A percentile compares a stretch with the other conserved stretches of the same genome.
phyloP scores from a whole-genome alignment of 2,113 vertebrate species.

The Malurus melanocephalus region DNA sequence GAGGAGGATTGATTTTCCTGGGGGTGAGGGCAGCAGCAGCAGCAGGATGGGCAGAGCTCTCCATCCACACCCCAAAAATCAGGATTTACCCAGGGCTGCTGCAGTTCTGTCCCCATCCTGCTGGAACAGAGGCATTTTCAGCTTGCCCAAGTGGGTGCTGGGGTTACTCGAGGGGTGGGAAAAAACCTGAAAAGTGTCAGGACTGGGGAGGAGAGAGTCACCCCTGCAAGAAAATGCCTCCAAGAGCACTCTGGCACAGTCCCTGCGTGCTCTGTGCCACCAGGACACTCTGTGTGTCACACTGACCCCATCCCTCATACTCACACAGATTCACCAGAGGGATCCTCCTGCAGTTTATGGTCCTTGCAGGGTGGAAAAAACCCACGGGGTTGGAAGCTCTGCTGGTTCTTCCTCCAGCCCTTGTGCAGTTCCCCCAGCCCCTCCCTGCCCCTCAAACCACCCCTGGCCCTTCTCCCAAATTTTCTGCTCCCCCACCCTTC shows the following conservation, averaged over 20 bases:
- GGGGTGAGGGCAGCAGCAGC: not conserved
- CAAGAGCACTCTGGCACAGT: no score
- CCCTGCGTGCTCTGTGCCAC: not conserved
- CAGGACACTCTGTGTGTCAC: not conserved
- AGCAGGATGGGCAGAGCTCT: not conserved
- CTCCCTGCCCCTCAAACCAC: not conserved
- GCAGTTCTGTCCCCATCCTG: not conserved
- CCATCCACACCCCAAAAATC: not conserved
- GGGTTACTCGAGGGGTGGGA: not conserved
- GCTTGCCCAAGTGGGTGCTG: accelerated
- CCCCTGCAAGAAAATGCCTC: not conserved
- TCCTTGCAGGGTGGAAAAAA: not conserved
- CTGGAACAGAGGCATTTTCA: not conserved
- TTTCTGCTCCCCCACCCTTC: not conserved
- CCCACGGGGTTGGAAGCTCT: not conserved
- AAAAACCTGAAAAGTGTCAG: not conserved
- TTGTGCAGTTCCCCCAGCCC: not conserved
- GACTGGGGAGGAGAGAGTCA: not conserved
- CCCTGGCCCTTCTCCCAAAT: not conserved
- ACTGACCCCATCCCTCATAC: not conserved
- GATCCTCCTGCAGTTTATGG: not conserved
- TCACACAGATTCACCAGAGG: not conserved
- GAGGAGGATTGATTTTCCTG: not conserved
- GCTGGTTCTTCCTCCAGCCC: not conserved
- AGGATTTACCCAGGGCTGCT: not conserved